Evolutionary conservation across 2,113 vertebrate genomes (phyloP).

Genomic region (Calyptomena viridis): DNA sequence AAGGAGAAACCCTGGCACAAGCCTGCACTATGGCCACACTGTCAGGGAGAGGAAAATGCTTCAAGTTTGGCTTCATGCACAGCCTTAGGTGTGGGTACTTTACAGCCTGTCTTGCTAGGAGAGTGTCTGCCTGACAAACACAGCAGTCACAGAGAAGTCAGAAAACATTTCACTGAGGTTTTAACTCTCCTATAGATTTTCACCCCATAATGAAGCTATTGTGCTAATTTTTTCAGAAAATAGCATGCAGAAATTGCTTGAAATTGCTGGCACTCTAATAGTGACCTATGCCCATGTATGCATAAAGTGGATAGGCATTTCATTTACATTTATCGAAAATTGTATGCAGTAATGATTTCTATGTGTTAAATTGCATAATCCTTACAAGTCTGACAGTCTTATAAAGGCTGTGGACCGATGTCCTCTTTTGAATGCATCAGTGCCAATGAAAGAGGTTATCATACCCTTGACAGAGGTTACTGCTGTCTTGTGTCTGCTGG

Average conservation of each 20-base stretch:
- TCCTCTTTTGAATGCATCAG: constrained; percentile 15
- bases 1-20: neutral
- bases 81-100: neutral
- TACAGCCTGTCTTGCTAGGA: neutral
- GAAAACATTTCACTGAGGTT: neutral
- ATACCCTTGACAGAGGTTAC: constrained; percentile 12
- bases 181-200: constrained; percentile 20
- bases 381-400: constrained; percentile 33
- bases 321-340: constrained; percentile 36
- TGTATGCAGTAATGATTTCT: constrained; percentile 42
- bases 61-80: neutral
- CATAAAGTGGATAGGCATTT: constrained; percentile 36
- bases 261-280: constrained; percentile 45
- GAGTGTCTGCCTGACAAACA: neutral
- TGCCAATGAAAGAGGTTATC: constrained; percentile 5
- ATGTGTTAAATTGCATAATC: constrained; percentile 60
- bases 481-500: neutral
- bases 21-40: accelerated
- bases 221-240: constrained; percentile 22
- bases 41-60: neutral
- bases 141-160: neutral
- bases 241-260: constrained; percentile 31
- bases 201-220: neutral
- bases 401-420: neutral
- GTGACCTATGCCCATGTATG: constrained; percentile 29